Evolutionary conservation across 2,113 vertebrate genomes (phyloP).

Genomic region (Lepus europaeus): DNA sequence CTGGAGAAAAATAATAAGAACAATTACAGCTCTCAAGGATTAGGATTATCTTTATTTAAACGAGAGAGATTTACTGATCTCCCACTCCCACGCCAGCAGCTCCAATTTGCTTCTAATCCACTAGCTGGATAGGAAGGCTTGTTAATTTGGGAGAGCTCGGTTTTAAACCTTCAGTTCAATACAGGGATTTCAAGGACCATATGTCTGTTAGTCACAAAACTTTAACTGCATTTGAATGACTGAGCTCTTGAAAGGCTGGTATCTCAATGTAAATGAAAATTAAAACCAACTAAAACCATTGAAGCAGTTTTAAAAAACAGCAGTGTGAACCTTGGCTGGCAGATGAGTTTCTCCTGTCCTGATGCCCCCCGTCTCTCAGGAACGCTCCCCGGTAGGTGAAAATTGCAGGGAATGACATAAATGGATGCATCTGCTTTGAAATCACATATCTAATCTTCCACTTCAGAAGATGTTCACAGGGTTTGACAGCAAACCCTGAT

Average conservation of each 20-base stretch:
- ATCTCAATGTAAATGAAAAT: constrained; percentile 40
- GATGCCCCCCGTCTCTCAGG: neutral
- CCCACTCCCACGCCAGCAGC: neutral
- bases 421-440: constrained; percentile 51
- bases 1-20: neutral
- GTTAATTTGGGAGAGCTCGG: neutral
- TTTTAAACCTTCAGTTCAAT: constrained; percentile 42
- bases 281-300: neutral
- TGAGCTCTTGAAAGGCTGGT: constrained; percentile 28
- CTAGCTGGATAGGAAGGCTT: neutral
- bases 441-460: constrained; percentile 57
- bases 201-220: constrained; percentile 35
- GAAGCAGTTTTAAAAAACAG: constrained; percentile 35
- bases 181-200: neutral
- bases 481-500: constrained; percentile 62
- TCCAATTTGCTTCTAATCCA: neutral
- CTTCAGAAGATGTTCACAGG: constrained; percentile 34
- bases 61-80: neutral
- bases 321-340: neutral
- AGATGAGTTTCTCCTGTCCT: neutral
- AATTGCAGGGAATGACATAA: constrained; percentile 35
- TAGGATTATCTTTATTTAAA: constrained; percentile 39
- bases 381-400: constrained; percentile 47
- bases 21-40: neutral
- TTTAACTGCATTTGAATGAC: constrained; percentile 43